These are phyloP conservation scores for Aphelenchoides avenae DNA, from an alignment of 1,140 invertebrate species.

Conservation along the genomic window DNA sequence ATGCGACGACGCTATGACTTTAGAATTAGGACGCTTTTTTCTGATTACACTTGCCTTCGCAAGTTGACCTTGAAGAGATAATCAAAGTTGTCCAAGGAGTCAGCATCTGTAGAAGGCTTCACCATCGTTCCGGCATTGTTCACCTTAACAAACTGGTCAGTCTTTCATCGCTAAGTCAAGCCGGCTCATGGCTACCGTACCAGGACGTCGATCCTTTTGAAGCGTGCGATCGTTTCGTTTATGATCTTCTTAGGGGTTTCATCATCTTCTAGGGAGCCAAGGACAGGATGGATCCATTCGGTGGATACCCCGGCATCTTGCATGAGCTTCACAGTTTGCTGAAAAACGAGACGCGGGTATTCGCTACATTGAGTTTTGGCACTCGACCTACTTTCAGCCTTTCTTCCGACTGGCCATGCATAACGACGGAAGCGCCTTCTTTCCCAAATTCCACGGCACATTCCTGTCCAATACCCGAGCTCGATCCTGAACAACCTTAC, in stretches of 20 bases:
- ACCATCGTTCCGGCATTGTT: constrained; percentile 22
- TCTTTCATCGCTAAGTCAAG: background rate
- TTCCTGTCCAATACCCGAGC: too few species aligned
- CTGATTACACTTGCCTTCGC: constrained; percentile 4
- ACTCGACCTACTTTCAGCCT: too few species aligned
- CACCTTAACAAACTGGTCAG: constrained; percentile 14
- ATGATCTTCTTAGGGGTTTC: constrained; percentile 19
- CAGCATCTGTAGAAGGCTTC: constrained; percentile 13
- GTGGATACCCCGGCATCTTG: constrained; percentile 15
- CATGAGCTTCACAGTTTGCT: constrained; percentile 29
- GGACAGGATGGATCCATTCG: constrained; percentile 21
- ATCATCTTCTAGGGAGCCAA: constrained; percentile 17
- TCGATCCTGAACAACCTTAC: too few species aligned
- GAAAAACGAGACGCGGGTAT: too few species aligned
- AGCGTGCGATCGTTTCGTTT: constrained; percentile 27
- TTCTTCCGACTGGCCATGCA: too few species aligned
- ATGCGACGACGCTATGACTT: constrained; percentile 17
- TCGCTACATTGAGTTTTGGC: too few species aligned
- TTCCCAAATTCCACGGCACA: too few species aligned
- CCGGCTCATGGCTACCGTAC: background rate
- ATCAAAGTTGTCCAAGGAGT: constrained; percentile 26
- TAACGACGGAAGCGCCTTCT: too few species aligned
- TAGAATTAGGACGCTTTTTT: background rate
- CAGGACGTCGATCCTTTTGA: constrained; percentile 32
- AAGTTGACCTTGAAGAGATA: constrained; percentile 31